Conservation (phyloP, 1,140 invertebrate genomes). For the Ceratoteleas bidentatus region DNA sequence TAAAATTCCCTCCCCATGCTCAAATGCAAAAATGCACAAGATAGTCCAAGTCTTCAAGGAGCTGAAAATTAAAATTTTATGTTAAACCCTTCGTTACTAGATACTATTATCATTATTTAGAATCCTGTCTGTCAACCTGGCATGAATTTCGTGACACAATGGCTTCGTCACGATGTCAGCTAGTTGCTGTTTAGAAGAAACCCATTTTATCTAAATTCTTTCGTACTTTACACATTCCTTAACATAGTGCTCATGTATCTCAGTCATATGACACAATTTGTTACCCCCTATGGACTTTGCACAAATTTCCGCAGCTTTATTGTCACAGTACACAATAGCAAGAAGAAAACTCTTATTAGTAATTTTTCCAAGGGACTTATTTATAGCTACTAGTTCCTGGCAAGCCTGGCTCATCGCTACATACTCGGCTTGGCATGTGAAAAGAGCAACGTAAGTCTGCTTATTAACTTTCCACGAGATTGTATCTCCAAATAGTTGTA, state of each 20-base stretch:
- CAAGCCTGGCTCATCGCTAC: not conserved
- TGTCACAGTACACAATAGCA: not conserved
- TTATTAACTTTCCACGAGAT: constrained; percentile 2
- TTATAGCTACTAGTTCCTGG: not conserved
- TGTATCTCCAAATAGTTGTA: constrained; percentile 2
- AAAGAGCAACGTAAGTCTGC: constrained; percentile 12
- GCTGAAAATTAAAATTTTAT: too few relatives aligned
- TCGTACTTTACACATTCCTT: not conserved
- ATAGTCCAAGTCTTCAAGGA: too few relatives aligned
- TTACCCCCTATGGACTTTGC: not conserved
- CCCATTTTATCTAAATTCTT: not conserved
- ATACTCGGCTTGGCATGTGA: constrained; percentile 2
- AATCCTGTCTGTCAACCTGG: too few relatives aligned
- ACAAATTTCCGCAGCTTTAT: not conserved
- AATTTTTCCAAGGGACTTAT: not conserved
- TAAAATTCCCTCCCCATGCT: too few relatives aligned
- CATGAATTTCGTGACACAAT: too few relatives aligned
- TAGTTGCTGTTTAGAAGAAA: not conserved
- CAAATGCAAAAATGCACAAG: too few relatives aligned
- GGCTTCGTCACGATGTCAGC: not conserved
- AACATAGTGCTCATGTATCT: not conserved
- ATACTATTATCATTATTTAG: too few relatives aligned
- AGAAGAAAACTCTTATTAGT: not conserved
- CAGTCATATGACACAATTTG: not conserved
- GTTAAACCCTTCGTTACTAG: too few relatives aligned